A percentile compares a stretch with the other conserved stretches of the same genome.
Conservation (phyloP, 1,140 invertebrate genomes). For the Drosophila melanogaster region Release_6_plus_ISO1_MT NT_033777.3:25049501-25050000, state of each 20-base stretch:
- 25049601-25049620: conserved; percentile 21
- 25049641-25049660: conserved; percentile 7
- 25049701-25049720: conserved; percentile 19
- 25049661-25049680: conserved; percentile 16
- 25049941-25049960: conserved; percentile 34
- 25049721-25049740: background rate
- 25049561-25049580: conserved; percentile 1
- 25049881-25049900: too few relatives aligned
- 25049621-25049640: conserved; percentile 3
- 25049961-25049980: conserved; percentile 25
- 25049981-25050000: background rate
- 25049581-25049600: conserved; percentile 15
- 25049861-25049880: background rate
- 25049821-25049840: conserved; percentile 25
- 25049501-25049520: conserved; percentile 12
- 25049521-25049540: conserved; percentile 30
- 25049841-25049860: conserved; percentile 19
- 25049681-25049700: conserved; percentile 24
- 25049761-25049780: conserved; percentile 39
- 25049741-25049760: conserved; percentile 27
- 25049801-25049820: conserved; percentile 29
- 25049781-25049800: conserved; percentile 33
- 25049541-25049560: conserved; percentile 9
- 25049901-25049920: conserved; percentile 6
- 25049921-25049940: conserved; percentile 28